phyloP scores from a whole-genome alignment of 2,797 vertebrate species.

The Podarcis lilfordi region DNA sequence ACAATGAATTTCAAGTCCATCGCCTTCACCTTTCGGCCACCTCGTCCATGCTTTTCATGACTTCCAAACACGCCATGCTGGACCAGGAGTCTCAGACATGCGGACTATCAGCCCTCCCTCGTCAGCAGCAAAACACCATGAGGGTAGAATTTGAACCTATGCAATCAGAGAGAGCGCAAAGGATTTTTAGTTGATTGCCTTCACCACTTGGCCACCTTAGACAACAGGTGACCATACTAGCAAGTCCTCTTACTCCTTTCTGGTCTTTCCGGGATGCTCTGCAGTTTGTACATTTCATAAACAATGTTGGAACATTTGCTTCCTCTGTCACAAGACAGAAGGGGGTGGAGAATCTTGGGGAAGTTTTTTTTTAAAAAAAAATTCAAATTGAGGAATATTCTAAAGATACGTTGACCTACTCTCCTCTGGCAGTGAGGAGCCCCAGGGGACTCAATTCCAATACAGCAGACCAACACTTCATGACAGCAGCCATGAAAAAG shows the following conservation, averaged over 20 bases:
- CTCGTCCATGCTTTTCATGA: background rate
- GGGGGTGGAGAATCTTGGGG: no score
- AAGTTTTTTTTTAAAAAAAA: no score
- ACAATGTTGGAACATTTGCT: background rate
- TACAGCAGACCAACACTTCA: no score
- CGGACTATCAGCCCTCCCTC: no score
- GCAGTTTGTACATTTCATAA: background rate
- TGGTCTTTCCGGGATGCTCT: background rate
- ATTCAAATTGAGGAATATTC: background rate
- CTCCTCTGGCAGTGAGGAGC: background rate
- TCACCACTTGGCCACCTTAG: background rate
- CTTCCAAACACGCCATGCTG: no score
- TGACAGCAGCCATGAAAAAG: no score
- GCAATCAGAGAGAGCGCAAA: background rate
- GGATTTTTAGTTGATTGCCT: background rate
- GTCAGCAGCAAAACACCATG: background rate
- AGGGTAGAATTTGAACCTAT: background rate
- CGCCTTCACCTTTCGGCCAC: background rate
- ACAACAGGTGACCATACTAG: background rate
- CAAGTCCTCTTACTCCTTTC: background rate
- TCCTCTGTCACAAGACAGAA: background rate
- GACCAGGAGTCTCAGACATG: no score
- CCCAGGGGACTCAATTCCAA: background rate
- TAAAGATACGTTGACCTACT: background rate
- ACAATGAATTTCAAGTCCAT: slow-evolving; percentile 1